Conservation (phyloP, 2,797 vertebrate genomes). For the Periparus ater region DNA sequence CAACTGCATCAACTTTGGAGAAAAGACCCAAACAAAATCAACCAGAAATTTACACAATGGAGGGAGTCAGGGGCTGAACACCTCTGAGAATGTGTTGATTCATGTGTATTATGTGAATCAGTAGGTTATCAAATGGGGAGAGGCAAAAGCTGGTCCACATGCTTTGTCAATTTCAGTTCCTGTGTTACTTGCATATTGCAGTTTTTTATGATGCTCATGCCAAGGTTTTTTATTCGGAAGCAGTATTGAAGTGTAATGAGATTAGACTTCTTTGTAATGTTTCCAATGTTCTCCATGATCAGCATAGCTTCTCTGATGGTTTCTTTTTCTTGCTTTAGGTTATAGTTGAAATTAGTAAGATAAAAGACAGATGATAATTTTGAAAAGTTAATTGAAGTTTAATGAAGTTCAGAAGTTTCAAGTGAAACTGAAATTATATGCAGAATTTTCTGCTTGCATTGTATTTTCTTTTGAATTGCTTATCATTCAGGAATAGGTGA, state of each 20-base stretch:
- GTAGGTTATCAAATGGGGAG: not conserved
- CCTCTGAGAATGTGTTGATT: not conserved
- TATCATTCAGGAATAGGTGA: not conserved
- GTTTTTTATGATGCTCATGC: not conserved
- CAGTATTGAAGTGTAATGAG: not conserved
- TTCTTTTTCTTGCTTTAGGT: constrained; percentile 19
- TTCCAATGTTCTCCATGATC: not conserved
- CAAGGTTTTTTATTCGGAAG: not conserved
- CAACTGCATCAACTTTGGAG: not conserved
- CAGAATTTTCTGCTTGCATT: not conserved
- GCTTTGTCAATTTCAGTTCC: not conserved
- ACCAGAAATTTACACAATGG: not conserved
- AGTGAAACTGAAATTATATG: not conserved
- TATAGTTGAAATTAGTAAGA: constrained; percentile 18
- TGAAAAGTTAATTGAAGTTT: constrained; percentile 34
- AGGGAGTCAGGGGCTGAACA: not conserved
- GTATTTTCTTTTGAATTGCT: constrained; percentile 11
- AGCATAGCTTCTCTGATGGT: not conserved
- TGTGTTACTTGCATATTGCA: not conserved
- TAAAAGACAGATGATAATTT: constrained; percentile 27
- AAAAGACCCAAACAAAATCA: not conserved
- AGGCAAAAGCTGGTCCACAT: not conserved
- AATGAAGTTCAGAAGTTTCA: constrained; percentile 13
- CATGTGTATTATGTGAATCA: not conserved
- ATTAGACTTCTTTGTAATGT: not conserved